phyloP scores from a whole-genome alignment of 2,113 vertebrate species.

The Dasypus novemcinctus region DNA sequence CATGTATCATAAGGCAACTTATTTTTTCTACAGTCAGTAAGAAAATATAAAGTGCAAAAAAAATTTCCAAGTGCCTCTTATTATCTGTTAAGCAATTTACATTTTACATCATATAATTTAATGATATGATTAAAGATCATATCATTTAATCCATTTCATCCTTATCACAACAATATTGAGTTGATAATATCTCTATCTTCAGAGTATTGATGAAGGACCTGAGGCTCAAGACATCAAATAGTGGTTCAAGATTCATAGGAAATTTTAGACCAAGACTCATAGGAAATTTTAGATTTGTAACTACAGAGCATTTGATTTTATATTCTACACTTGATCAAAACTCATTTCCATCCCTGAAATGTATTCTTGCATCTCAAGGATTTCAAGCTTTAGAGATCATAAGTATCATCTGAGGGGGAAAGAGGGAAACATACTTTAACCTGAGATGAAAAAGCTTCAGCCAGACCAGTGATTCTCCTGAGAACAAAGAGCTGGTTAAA shows the following conservation, averaged over 20 bases:
- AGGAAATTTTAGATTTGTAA: neutral
- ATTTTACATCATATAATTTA: neutral
- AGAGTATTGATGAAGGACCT: neutral
- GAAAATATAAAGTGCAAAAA: neutral
- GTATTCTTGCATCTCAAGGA: neutral
- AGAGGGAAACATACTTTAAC: too few species aligned
- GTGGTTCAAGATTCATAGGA: neutral
- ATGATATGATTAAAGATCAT: too few species aligned
- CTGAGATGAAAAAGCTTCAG: neutral
- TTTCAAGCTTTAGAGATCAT: neutral
- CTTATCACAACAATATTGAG: neutral
- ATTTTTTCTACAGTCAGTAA: neutral
- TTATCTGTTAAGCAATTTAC: neutral
- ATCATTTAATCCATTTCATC: neutral
- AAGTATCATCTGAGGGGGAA: neutral
- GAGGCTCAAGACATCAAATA: neutral
- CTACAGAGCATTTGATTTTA: conserved; percentile 14
- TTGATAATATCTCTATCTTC: neutral
- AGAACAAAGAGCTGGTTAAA: neutral
- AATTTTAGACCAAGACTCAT: neutral
- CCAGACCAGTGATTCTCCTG: neutral
- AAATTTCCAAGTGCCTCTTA: neutral
- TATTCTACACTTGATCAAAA: conserved; percentile 15
- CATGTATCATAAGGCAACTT: neutral
- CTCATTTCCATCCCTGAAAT: neutral